Conservation (phyloP, 2,888 invertebrate genomes). For the Venusia cambrica region DNA sequence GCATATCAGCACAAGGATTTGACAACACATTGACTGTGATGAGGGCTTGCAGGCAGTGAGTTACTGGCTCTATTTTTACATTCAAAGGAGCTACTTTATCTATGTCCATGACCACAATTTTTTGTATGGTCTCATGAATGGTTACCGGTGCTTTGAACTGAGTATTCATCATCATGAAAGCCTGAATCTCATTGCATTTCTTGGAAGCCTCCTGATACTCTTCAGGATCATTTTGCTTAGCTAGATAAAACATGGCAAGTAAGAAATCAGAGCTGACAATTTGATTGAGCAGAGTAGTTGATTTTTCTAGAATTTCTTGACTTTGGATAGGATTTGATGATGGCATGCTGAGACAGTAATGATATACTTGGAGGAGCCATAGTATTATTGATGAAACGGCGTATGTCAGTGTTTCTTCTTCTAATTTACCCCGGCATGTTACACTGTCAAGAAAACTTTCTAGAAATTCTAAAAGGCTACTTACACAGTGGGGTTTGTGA, state of each 20-base stretch:
- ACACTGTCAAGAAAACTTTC: conserved; percentile 84
- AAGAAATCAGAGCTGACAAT: conserved; percentile 87
- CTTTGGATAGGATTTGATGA: conserved; percentile 73
- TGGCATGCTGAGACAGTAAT: conserved; percentile 70
- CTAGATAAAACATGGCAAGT: conserved; percentile 90
- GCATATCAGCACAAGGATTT: conserved; percentile 92
- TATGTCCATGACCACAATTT: conserved; percentile 82
- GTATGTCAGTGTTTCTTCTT: conserved; percentile 91
- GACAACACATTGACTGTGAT: conserved; percentile 91
- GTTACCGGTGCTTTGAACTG: conserved; percentile 77
- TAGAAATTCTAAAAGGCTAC: conserved; percentile 91
- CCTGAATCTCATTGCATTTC: conserved; percentile 88
- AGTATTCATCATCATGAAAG: conserved; percentile 80
- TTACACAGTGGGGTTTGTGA: conserved; percentile 93
- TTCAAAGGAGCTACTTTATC: conserved; percentile 81
- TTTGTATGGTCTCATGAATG: conserved; percentile 82
- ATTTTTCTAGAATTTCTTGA: conserved; percentile 85
- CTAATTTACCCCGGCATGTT: conserved; percentile 89
- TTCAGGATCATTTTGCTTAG: conserved; percentile 90
- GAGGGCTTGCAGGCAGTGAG: conserved; percentile 89
- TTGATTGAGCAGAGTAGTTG: conserved; percentile 84
- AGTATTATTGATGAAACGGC: conserved; percentile 90
- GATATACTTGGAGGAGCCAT: conserved; percentile 90
- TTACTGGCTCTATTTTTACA: conserved; percentile 83
- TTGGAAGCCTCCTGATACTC: conserved; percentile 84